Conservation (phyloP, 2,113 vertebrate species). For the Climacteris rufus region DNA sequence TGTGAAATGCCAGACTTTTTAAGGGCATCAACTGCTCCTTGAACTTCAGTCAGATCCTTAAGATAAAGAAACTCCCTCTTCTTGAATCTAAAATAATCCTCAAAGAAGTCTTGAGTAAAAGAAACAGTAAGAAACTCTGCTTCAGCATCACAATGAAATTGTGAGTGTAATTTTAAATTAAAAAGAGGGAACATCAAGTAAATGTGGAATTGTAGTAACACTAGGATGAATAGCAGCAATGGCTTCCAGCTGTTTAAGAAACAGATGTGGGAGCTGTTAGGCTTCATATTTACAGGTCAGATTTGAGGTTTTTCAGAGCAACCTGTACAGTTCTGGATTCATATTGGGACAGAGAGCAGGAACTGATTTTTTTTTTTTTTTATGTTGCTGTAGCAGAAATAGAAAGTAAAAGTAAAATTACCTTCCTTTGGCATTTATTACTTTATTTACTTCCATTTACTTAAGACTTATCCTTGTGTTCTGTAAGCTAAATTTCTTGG, state of each 20-base stretch:
- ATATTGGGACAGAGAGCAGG: background rate
- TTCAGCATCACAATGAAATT: background rate
- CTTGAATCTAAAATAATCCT: background rate
- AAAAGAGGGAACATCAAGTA: background rate
- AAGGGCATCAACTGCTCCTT: background rate
- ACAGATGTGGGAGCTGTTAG: background rate
- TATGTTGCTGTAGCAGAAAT: background rate
- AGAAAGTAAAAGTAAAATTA: slow-evolving; percentile 26
- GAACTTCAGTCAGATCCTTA: background rate
- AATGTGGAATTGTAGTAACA: background rate
- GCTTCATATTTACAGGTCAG: background rate
- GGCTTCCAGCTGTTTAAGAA: background rate
- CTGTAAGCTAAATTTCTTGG: slow-evolving; percentile 24
- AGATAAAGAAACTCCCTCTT: background rate
- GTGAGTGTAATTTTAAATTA: background rate
- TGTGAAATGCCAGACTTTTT: background rate
- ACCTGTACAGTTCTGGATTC: background rate
- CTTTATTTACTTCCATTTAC: slow-evolving; percentile 9
- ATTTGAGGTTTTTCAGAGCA: background rate
- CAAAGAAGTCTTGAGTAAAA: background rate
- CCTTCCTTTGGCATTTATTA: background rate
- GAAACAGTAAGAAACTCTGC: background rate
- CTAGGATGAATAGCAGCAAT: background rate
- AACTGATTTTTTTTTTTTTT: background rate
- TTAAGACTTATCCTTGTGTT: background rate